Evolutionary conservation across 2,888 invertebrate species (phyloP), one percentile per base, ranked within the genome.

Genomic region (Helleia helle): DNA sequence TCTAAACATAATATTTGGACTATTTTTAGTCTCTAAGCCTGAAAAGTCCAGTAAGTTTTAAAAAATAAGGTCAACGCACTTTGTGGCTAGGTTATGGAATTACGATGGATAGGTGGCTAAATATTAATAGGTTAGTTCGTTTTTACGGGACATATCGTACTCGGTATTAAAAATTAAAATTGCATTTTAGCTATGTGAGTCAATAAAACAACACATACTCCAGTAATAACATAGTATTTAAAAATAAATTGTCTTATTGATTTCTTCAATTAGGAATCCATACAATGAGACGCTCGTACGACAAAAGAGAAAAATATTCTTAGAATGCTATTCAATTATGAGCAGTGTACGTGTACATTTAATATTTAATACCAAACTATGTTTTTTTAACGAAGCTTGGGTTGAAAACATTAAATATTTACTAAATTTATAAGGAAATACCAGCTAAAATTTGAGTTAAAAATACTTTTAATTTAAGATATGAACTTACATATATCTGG

Each of bases 181-280:
- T n/a, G n/a, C n/a, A n/a, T n/a, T n/a, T n/a, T n/a, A n/a, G n/a
- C n/a, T n/a, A n/a, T n/a, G n/a, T n/a, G n/a, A n/a, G n/a, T n/a
- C n/a, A n/a, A n/a, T n/a, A n/a, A n/a, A n/a, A n/a, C n/a, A n/a
- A n/a, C n/a, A n/a, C n/a, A n/a, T n/a, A n/a, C n/a, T n/a, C n/a
- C n/a, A n/a, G n/a, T n/a, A n/a, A n/a, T n/a, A n/a, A n/a, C n/a
- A 1, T 30, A 30, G 15, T 29, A 34, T 34, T 29, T 24, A 30
- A 36, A 39, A 12, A 36, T 25, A 38, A 36, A 27, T 36, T 29
- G 25, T 47, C 24, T 41, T 51, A 49, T 44, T 48, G 46, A 49
- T 49, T 53, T 31, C 42, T 41, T 36, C 43, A 48, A 52, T 47
- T 54, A 45, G 40, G 51, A 54, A 55, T 48, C 52, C 54, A 42